Conservation (phyloP, 1,140 invertebrate species). For the Brachionus asplanchnoidis region DNA sequence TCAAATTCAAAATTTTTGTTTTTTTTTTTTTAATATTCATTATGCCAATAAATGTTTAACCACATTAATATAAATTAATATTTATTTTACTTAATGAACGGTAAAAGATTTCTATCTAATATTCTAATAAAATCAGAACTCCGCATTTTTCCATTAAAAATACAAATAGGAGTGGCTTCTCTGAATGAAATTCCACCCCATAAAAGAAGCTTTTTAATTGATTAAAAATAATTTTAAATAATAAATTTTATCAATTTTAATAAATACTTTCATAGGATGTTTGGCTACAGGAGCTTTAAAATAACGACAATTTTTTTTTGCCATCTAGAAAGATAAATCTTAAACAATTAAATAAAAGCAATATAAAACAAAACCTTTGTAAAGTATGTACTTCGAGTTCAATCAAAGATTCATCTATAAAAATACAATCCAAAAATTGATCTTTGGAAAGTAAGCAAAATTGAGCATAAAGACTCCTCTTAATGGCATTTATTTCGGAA, state of each 20-base stretch:
- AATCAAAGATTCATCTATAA: slow-evolving; percentile 10
- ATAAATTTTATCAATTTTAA: neutral
- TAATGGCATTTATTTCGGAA: neutral
- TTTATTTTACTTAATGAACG: neutral
- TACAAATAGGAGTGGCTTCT: neutral
- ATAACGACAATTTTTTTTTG: slow-evolving; percentile 3
- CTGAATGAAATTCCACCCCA: neutral
- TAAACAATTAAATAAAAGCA: neutral
- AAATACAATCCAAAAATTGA: slow-evolving; percentile 14
- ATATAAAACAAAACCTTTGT: neutral
- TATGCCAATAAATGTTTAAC: too few relatives aligned
- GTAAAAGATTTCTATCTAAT: neutral
- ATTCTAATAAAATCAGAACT: neutral
- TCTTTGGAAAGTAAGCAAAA: neutral
- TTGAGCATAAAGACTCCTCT: neutral
- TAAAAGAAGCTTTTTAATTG: slow-evolving; percentile 7
- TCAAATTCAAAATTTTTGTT: too few relatives aligned
- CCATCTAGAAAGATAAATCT: neutral
- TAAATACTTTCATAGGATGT: neutral
- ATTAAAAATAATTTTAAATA: neutral
- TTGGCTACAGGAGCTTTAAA: slow-evolving; percentile 1
- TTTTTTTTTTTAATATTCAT: too few relatives aligned
- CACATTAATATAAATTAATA: neutral
- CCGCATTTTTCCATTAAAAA: neutral
- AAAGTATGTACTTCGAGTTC: slow-evolving; percentile 6